These are phyloP conservation scores for Oreochromis aureus DNA, from an alignment of 2,113 vertebrate genomes.

Conservation along the genomic window DNA sequence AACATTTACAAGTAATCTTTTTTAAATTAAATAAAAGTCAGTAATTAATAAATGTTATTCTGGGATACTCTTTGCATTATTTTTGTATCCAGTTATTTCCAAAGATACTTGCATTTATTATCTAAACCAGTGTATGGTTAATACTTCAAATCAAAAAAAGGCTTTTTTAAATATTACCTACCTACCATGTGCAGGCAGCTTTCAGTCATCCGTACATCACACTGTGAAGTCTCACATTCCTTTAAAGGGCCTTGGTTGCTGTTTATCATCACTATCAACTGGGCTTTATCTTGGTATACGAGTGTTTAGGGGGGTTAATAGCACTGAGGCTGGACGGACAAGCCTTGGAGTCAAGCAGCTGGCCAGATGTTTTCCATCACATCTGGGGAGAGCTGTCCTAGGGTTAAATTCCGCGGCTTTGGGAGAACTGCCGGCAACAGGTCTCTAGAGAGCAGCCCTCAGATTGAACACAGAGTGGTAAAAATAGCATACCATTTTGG, in stretches of 20 bases:
- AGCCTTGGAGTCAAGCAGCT: conserved; percentile 47
- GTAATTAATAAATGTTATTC: conserved; percentile 54
- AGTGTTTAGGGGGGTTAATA: neutral
- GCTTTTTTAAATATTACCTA: rapidly evolving
- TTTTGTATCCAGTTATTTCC: neutral
- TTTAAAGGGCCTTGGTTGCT: neutral
- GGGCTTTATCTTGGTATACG: neutral
- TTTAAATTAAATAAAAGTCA: conserved; percentile 72
- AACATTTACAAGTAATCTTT: conserved; percentile 68
- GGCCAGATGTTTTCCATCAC: conserved; percentile 79
- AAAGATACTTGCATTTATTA: neutral
- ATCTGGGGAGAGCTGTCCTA: conserved; percentile 65
- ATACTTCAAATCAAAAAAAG: neutral
- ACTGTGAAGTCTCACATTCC: neutral
- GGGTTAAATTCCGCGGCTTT: conserved; percentile 75
- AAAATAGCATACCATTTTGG: conserved; percentile 73
- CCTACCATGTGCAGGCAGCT: neutral
- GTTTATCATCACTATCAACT: conserved; percentile 11
- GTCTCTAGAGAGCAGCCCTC: conserved; percentile 70
- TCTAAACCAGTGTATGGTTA: neutral
- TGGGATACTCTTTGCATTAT: neutral
- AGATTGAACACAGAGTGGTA: conserved; percentile 65
- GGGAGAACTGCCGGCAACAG: conserved; percentile 65
- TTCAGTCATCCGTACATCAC: neutral
- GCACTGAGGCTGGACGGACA: neutral